Evolutionary conservation across 2,888 invertebrate species (phyloP).

Genomic region (Dicycla oo): DNA sequence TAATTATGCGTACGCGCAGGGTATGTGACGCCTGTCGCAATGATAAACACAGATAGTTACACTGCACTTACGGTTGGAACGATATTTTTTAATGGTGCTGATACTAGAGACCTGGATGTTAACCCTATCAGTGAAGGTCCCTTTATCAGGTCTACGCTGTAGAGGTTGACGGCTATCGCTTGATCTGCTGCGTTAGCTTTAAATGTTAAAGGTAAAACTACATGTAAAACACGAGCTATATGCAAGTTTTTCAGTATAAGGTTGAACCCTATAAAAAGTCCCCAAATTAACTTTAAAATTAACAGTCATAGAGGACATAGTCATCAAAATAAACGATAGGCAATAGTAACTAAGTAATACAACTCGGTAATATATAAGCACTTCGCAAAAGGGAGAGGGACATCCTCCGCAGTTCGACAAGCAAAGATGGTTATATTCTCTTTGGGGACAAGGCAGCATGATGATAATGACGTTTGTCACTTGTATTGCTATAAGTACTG

Average conservation of each 20-base stretch:
- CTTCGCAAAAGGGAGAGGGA: too few relatives aligned
- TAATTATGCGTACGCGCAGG: slow-evolving; percentile 73
- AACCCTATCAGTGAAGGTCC: background rate
- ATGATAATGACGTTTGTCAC: too few relatives aligned
- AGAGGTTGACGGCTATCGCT: background rate
- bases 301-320: background rate
- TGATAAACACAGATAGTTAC: slow-evolving; percentile 58
- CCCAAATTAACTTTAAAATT: background rate
- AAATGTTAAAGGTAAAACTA: background rate
- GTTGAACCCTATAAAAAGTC: background rate
- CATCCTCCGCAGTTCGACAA: too few relatives aligned
- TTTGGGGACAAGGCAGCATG: too few relatives aligned
- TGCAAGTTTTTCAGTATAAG: background rate
- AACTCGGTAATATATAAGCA: too few relatives aligned
- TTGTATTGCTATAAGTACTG: too few relatives aligned
- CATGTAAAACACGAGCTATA: background rate
- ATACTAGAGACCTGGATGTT: background rate
- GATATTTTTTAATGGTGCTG: slow-evolving; percentile 12
- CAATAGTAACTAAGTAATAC: too few relatives aligned
- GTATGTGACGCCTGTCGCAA: slow-evolving; percentile 67
- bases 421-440: too few relatives aligned
- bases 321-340: background rate
- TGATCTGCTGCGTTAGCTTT: background rate
- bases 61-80: slow-evolving; percentile 40
- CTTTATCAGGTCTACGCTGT: background rate